Evolutionary conservation across 2,888 invertebrate species (phyloP), one percentile per base, ranked within the genome.

Genomic region (Germaria angustata): DNA sequence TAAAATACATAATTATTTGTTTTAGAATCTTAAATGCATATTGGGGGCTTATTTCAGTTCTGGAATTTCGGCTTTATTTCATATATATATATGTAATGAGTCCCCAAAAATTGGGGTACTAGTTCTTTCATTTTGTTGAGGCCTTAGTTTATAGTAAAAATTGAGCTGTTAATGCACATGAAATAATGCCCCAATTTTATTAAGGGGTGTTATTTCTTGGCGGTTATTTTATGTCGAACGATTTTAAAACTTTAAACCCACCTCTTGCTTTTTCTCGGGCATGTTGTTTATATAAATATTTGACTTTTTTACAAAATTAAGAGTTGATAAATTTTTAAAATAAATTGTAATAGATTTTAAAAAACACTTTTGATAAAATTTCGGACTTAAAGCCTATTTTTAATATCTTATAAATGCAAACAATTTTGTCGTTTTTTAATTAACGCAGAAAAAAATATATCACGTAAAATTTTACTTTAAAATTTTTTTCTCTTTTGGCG

Each of bases 261-360:
- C 81, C 81, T 81, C 81, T 77, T 61, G 57, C 17, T 44, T 36
- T 46, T 66, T 51, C 9, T 79, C 75, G 22, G 59, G 59, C 82
- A 82, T 82, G 22, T 46, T 69, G 5, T 41, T 61, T 53, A 1
- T 44, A 34, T 65, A 20, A n/a, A 51, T 28, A 41, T 41, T 44
- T 71, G n/a, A 17, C n/a, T 53, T 55, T 69, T 53, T 44, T 17
- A 13, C 17, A 20, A 68, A 53, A 41, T 9, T 22, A 68, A 2
- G 7, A 28, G 17, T 53, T 41, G 2, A 55, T 24, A n/a, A 22
- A 24, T 57, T 11, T 36, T 46, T 71, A 5, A 51, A 51, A 15
- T 9, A 69, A 44, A 66, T 66, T 15, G n/a, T 57, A 39, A 44
- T 72, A 72, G 61, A 68, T 51, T 71, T 55, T 20, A 51, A 61